These are phyloP conservation scores for Atta texana DNA, from an alignment of 1,140 invertebrate genomes.

Conservation along the genomic window DNA sequence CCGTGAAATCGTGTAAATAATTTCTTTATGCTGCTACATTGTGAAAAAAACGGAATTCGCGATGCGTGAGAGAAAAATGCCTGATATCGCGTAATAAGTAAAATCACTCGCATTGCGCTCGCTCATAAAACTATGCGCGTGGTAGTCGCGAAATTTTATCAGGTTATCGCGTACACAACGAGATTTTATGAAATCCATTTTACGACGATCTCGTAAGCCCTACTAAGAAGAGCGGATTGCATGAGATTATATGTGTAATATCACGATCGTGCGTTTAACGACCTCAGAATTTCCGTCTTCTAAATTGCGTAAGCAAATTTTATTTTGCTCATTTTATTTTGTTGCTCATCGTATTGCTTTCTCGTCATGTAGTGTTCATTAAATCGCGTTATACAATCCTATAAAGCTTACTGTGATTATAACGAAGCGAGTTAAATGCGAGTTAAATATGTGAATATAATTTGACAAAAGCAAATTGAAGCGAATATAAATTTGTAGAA, in stretches of 20 bases:
- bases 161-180: constrained; percentile 28
- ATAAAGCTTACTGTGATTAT: neutral
- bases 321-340: neutral
- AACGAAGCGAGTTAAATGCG: neutral
- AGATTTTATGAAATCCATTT: constrained; percentile 51
- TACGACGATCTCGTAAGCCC: constrained; percentile 35
- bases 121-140: neutral
- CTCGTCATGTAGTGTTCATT: neutral
- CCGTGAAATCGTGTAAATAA: constrained; percentile 12
- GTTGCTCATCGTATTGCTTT: neutral
- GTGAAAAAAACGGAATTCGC: neutral
- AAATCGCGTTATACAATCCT: neutral
- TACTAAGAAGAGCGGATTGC: neutral
- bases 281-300: neutral
- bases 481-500: neutral
- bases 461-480: neutral
- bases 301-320: constrained; percentile 2
- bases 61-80: neutral
- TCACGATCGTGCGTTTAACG: constrained; percentile 26
- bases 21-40: constrained; percentile 1
- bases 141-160: constrained; percentile 32
- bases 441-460: constrained; percentile 3
- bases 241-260: constrained; percentile 44
- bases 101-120: constrained; percentile 8
- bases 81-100: constrained; percentile 20